Conservation (phyloP, 2,888 invertebrate species). For the Ptychoptera albimana region DNA sequence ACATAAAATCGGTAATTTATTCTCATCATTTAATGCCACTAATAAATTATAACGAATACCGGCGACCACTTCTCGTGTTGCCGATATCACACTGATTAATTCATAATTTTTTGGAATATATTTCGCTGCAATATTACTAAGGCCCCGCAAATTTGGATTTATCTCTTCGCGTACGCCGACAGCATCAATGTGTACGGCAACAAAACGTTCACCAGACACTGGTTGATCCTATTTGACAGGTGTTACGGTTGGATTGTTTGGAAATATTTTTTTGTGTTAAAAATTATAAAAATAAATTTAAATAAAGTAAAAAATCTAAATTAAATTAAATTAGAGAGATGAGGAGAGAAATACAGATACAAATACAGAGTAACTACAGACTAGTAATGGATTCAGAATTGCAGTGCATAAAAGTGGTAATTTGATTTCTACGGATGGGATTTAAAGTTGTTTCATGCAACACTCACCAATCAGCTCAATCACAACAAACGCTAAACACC, state of each 20-base stretch:
- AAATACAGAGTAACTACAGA: too few relatives aligned
- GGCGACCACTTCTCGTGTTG: slow-evolving; percentile 26
- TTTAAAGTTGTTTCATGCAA: too few relatives aligned
- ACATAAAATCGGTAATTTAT: slow-evolving; percentile 32
- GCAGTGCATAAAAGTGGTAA: too few relatives aligned
- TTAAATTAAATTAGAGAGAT: too few relatives aligned
- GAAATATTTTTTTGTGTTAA: neutral
- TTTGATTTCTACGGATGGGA: too few relatives aligned
- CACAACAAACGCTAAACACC: too few relatives aligned
- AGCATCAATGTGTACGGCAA: neutral
- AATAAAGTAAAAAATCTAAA: too few relatives aligned
- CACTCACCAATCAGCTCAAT: too few relatives aligned
- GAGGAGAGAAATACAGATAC: too few relatives aligned
- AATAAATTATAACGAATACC: slow-evolving; percentile 26
- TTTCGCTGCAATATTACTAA: slow-evolving; percentile 26
- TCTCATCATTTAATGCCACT: slow-evolving; percentile 22
- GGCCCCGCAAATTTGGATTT: slow-evolving; percentile 25
- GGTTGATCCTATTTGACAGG: slow-evolving; percentile 3
- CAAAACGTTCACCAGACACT: slow-evolving; percentile 3
- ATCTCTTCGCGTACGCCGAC: slow-evolving; percentile 19
- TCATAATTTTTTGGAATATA: slow-evolving; percentile 25
- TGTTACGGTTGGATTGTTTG: too few relatives aligned
- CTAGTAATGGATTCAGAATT: too few relatives aligned
- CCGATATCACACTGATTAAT: slow-evolving; percentile 27
- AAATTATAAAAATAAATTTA: neutral